Conservation (phyloP, 2,113 vertebrate species). For the Tetraodon nigroviridis region DNA sequence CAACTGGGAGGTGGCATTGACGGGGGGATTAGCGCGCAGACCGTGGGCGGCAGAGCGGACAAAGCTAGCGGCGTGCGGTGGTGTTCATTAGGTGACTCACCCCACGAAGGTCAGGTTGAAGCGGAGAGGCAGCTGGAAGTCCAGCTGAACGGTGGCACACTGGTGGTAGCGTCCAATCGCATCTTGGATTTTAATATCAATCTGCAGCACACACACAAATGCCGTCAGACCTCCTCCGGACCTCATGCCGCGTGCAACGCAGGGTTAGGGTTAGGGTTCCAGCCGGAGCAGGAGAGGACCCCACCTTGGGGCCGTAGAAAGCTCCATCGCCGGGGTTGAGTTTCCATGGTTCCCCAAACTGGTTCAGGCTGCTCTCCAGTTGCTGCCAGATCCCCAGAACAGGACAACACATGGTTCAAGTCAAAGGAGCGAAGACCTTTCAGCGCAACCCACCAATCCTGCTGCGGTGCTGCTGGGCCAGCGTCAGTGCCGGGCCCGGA, state of each 20-base stretch:
- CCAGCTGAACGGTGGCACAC: conserved; percentile 93
- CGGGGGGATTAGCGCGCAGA: conserved; percentile 21
- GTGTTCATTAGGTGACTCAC: conserved; percentile 73
- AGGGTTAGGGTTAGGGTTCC: neutral
- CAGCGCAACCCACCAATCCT: too few relatives aligned
- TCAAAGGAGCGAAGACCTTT: conserved; percentile 9
- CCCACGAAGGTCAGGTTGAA: conserved; percentile 90
- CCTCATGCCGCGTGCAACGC: neutral
- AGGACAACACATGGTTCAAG: conserved; percentile 4
- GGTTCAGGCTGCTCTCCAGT: conserved; percentile 86
- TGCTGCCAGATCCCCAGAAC: conserved; percentile 73
- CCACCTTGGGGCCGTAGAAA: conserved; percentile 96
- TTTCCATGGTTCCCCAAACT: conserved; percentile 89
- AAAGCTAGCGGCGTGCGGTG: conserved; percentile 14
- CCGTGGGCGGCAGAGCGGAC: conserved; percentile 10
- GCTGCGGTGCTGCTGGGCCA: too few relatives aligned
- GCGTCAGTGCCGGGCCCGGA: too few relatives aligned
- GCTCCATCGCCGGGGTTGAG: conserved; percentile 89
- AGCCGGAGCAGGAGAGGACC: conserved; percentile 19
- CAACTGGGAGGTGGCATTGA: conserved; percentile 15
- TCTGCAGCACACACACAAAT: conserved; percentile 70
- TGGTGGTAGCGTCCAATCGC: conserved; percentile 93
- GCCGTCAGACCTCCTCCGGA: neutral
- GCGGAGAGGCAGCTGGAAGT: conserved; percentile 91
- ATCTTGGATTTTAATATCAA: conserved; percentile 93